These are phyloP conservation scores for Amphibalanus amphitrite DNA, from an alignment of 1,140 invertebrate species.

Conservation along the genomic window DNA sequence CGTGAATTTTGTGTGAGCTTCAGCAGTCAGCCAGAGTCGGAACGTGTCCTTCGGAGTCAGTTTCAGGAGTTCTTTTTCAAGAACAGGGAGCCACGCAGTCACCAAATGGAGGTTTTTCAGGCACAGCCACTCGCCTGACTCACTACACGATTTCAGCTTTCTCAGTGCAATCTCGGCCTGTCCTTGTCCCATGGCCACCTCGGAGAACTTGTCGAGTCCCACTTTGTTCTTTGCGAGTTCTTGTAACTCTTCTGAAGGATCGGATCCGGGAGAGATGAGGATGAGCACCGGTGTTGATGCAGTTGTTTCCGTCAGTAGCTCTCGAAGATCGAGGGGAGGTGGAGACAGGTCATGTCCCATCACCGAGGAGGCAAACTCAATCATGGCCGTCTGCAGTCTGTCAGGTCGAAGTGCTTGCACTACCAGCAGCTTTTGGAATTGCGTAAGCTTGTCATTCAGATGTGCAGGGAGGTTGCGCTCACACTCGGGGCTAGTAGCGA, in stretches of 20 bases:
- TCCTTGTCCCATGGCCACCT: constrained; percentile 57
- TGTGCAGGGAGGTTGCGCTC: constrained; percentile 36
- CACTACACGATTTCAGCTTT: constrained; percentile 33
- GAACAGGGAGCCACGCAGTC: constrained; percentile 48
- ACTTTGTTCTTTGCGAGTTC: constrained; percentile 39
- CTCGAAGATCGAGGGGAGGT: constrained; percentile 38
- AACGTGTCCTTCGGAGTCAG: constrained; percentile 41
- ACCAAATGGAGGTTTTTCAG: constrained; percentile 81
- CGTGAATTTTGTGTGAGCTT: constrained; percentile 46
- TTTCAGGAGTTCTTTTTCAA: constrained; percentile 50
- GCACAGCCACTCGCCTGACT: constrained; percentile 51
- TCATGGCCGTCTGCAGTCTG: constrained; percentile 49
- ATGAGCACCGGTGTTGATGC: constrained; percentile 52
- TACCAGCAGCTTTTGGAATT: constrained; percentile 69
- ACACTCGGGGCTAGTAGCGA: constrained; percentile 38
- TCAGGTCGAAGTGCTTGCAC: constrained; percentile 68
- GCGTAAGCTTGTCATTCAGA: constrained; percentile 36
- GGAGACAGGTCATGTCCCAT: constrained; percentile 42
- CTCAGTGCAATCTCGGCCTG: constrained; percentile 42
- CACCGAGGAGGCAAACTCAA: constrained; percentile 37
- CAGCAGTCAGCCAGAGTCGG: constrained; percentile 59
- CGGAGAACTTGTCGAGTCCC: constrained; percentile 35
- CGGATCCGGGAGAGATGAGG: constrained; percentile 51
- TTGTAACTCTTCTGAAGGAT: constrained; percentile 60
- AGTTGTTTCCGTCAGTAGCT: constrained; percentile 38